Evolutionary conservation across 2,113 vertebrate genomes (phyloP).

Genomic region (Spilogale gracilis): DNA sequence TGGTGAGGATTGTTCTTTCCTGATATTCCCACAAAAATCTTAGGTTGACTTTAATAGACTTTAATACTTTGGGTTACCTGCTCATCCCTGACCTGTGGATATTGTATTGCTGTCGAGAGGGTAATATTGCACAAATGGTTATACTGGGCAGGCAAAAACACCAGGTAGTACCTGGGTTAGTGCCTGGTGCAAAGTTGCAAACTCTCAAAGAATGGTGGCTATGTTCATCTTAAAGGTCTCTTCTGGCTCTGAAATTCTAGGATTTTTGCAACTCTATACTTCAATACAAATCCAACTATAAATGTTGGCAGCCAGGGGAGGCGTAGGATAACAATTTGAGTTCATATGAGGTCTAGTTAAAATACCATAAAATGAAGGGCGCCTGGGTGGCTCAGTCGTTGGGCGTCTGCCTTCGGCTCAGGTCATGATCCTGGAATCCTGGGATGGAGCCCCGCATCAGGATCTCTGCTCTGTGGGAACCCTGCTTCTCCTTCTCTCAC

Average conservation of each 20-base stretch:
- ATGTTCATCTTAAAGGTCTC: not conserved
- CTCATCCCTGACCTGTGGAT: not conserved
- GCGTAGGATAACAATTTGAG: not conserved
- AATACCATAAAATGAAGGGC: not conserved
- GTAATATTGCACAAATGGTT: not conserved
- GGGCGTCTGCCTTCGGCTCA: too few species aligned
- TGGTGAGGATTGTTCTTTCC: slow-evolving; percentile 21
- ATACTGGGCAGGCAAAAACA: not conserved
- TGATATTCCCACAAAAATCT: slow-evolving; percentile 47
- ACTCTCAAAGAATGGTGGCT: not conserved
- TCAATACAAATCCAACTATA: not conserved
- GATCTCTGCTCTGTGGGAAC: too few species aligned
- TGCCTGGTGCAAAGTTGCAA: not conserved
- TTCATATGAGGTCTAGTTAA: not conserved
- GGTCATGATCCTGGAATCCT: too few species aligned
- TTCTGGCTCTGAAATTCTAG: slow-evolving; percentile 29
- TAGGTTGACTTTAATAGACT: not conserved
- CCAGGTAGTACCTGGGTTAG: not conserved
- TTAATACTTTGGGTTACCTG: slow-evolving; percentile 14
- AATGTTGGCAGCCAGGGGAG: not conserved
- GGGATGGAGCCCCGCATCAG: too few species aligned
- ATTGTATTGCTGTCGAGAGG: not conserved
- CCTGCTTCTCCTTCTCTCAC: too few species aligned
- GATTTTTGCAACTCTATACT: not conserved
- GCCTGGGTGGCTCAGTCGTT: too few species aligned